Evolutionary conservation across 2,888 invertebrate species (phyloP).

Genomic region (Heliconius ethilla): DNA sequence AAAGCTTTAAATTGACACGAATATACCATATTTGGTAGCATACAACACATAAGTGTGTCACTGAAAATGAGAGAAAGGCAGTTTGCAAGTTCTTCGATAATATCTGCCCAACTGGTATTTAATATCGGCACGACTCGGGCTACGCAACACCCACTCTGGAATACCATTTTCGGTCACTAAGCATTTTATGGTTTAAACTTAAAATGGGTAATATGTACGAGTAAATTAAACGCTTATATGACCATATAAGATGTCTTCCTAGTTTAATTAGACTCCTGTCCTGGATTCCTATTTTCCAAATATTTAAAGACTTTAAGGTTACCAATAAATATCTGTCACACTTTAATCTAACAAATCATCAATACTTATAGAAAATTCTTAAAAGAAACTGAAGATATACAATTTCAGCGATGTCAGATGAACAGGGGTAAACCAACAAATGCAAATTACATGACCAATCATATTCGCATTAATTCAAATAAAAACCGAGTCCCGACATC

Average conservation of each 20-base stretch:
- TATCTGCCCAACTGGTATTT: constrained; percentile 44
- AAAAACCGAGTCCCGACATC: constrained; percentile 35
- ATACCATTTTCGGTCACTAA: constrained; percentile 32
- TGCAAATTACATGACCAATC: constrained; percentile 42
- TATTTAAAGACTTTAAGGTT: too few relatives aligned
- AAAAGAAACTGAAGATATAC: neutral
- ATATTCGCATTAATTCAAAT: constrained; percentile 47
- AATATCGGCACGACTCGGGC: constrained; percentile 37
- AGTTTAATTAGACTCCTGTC: neutral
- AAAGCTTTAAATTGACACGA: constrained; percentile 7
- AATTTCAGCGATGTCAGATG: neutral
- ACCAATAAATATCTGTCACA: neutral
- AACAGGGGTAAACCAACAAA: constrained; percentile 18
- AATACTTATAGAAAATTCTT: neutral
- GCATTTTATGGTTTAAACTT: constrained; percentile 15
- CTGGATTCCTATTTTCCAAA: neutral
- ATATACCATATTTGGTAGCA: constrained; percentile 18
- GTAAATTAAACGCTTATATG: neutral
- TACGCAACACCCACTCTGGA: constrained; percentile 35
- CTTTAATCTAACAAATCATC: neutral
- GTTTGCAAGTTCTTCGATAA: constrained; percentile 31
- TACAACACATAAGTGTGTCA: constrained; percentile 30
- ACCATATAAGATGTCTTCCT: neutral
- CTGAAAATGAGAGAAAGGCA: constrained; percentile 39
- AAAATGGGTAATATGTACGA: neutral